Evolutionary conservation across 2,113 vertebrate genomes (phyloP), one percentile per base, ranked within the genome.

Genomic region (Osmerus eperlanus): DNA sequence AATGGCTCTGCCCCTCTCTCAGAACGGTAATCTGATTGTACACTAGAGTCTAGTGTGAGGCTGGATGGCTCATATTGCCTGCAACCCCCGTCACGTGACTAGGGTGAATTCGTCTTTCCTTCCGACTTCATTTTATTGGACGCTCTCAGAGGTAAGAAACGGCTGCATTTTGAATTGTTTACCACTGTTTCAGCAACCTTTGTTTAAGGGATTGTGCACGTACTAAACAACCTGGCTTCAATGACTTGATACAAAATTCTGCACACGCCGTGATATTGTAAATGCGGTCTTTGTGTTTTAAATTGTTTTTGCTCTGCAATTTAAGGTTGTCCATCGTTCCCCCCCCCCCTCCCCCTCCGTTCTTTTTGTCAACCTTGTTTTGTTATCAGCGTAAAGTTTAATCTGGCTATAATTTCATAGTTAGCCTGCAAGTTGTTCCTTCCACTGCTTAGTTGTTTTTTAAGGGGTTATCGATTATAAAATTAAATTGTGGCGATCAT

Each of bases 381-480:
- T 0, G 16, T 62, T 55, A 18, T 0, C 3, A 2, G 1, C 4
- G 12, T 1, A 3, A 0, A 14, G 25, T 11, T 16, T 4, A 0
- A 0, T 59, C 9, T 6, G 13, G 70, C 58, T 6, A 1, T 21
- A 32, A 36, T 0, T 36, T 25, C 62, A 16, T 21, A 8, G 6
- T n/a, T 14, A 11, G 2, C 0, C 36, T 18, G 2, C n/a, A 19
- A 65, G 36, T 32, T 47, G n/a, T 65, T 16, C 32, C 4, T 6
- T 23, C 13, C 21, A 4, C 6, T 41, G 36, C 36, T 4, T 41
- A 8, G 6, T 41, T 41, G 36, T 41, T 41, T 41, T 32, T 41
- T 41, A 6, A 41, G 36, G 36, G 36, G 36, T 4, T 41, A 41
- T 6, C 6, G 36, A 9, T 41, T 9, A 41, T 4, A 41, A 41